phyloP scores from a whole-genome alignment of 2,888 invertebrate species.

The Melinopterus prodromus region DNA sequence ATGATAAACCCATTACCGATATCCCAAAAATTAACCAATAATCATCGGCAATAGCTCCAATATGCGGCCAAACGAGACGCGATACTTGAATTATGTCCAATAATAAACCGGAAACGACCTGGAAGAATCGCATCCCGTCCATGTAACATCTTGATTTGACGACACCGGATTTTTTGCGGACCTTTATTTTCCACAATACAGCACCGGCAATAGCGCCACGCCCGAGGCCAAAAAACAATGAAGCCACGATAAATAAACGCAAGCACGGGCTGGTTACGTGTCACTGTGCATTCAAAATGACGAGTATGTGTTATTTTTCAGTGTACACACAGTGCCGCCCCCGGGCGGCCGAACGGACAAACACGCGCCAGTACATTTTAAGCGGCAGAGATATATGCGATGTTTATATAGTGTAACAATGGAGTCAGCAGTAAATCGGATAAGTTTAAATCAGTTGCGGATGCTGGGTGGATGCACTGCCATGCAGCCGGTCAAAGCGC shows the following conservation, averaged over 20 bases:
- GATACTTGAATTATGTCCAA: neutral
- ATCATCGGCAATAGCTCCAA: neutral
- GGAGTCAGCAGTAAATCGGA: neutral
- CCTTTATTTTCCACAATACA: neutral
- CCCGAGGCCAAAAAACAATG: neutral
- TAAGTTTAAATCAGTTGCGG: neutral
- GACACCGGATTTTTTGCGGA: neutral
- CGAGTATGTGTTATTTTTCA: neutral
- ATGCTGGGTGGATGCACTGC: neutral
- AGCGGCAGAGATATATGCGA: neutral
- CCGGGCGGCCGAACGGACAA: neutral
- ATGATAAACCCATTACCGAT: no score
- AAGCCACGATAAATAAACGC: neutral
- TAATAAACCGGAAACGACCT: neutral
- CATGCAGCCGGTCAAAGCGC: neutral
- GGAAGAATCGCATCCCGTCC: neutral
- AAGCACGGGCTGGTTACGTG: neutral
- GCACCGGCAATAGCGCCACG: neutral
- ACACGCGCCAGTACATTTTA: neutral
- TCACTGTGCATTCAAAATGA: constrained; percentile 4
- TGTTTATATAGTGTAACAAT: neutral
- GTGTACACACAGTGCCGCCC: neutral
- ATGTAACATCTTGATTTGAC: neutral
- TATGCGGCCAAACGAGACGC: neutral
- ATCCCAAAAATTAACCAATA: neutral